A percentile compares a stretch with the other conserved stretches of the same genome.
These are phyloP conservation scores for Limenitis camilla DNA, from an alignment of 2,888 invertebrate genomes.

Conservation along the genomic window DNA sequence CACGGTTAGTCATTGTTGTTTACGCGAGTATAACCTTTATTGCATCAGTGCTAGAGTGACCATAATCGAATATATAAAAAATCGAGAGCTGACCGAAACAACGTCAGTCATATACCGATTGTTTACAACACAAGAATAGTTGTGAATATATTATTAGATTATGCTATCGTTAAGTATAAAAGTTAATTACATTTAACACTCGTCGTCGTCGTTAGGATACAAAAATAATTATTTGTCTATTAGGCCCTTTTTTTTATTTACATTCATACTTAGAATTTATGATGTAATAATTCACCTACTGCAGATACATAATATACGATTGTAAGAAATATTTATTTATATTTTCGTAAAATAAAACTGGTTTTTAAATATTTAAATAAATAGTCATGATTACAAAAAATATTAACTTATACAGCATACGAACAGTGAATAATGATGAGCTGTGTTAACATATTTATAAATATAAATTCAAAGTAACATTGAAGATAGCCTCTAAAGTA, in stretches of 20 bases:
- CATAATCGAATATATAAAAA: constrained; percentile 18
- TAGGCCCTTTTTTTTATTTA: no score
- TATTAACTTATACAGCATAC: background rate
- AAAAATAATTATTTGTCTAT: no score
- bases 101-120: constrained; percentile 22
- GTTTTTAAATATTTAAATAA: background rate
- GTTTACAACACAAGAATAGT: constrained; percentile 11
- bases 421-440: constrained; percentile 12
- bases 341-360: no score
- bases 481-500: constrained; percentile 40
- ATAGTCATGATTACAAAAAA: background rate
- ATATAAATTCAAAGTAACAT: constrained; percentile 22
- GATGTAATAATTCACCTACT: no score
- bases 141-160: constrained; percentile 2
- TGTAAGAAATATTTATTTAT: no score
- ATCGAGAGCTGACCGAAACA: constrained; percentile 25
- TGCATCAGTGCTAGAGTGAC: constrained; percentile 15
- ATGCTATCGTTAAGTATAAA: constrained; percentile 4
- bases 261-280: no score
- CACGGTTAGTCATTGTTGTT: constrained; percentile 31
- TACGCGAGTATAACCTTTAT: constrained; percentile 28
- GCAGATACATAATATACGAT: no score
- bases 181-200: background rate
- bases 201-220: no score
- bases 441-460: constrained; percentile 22